Evolutionary conservation across 2,113 vertebrate species (phyloP).

Genomic region (Platichthys stellatus): DNA sequence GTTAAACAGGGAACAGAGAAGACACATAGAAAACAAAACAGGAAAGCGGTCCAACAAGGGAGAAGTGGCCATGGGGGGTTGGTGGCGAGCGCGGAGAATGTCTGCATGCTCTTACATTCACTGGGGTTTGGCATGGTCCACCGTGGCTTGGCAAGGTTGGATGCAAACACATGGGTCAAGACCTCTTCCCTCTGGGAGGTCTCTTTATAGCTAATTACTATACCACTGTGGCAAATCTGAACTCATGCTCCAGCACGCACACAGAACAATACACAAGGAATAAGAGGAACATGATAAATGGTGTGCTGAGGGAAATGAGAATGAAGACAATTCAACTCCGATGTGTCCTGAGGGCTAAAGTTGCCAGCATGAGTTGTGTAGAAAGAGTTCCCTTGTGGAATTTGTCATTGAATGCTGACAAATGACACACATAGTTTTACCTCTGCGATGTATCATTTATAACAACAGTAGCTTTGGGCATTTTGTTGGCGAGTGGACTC

Average conservation of each 20-base stretch:
- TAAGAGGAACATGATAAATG: conserved; percentile 4
- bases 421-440: not conserved
- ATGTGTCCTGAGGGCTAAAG: not conserved
- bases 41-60: conserved; percentile 33
- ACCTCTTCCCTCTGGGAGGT: conserved; percentile 47
- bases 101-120: conserved; percentile 42
- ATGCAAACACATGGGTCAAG: conserved; percentile 51
- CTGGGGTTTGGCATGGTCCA: conserved; percentile 40
- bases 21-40: conserved; percentile 46
- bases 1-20: conserved; percentile 4
- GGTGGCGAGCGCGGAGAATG: conserved; percentile 49
- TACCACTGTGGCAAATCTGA: conserved; percentile 59
- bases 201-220: conserved; percentile 61
- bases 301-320: not conserved
- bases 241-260: conserved; percentile 21
- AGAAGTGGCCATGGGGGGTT: conserved; percentile 24
- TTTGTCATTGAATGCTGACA: not conserved
- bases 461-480: too few species aligned
- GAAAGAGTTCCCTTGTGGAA: not conserved
- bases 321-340: not conserved
- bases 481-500: too few species aligned
- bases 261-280: conserved; percentile 5
- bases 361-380: not conserved
- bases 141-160: conserved; percentile 38
- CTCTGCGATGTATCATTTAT: too few species aligned